phyloP scores from a whole-genome alignment of 2,888 invertebrate species.

The Folsomia manolachei region DNA sequence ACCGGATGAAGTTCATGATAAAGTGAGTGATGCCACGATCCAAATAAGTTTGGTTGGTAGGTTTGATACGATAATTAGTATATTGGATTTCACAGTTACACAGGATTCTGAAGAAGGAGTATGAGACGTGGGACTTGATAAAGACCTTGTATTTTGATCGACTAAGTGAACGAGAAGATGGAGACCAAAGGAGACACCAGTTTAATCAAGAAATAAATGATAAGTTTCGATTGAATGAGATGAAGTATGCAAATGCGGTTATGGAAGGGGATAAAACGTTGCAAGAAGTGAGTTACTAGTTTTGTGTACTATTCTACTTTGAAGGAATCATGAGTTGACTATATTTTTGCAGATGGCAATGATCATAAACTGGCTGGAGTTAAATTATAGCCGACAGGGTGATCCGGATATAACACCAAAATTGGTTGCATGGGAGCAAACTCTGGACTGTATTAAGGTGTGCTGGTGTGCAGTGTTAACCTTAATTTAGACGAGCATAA shows the following conservation, averaged over 20 bases:
- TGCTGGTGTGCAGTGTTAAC: too few relatives aligned
- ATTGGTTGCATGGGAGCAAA: slow-evolving; percentile 46
- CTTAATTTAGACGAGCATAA: too few relatives aligned
- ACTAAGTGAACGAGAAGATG: slow-evolving; percentile 21
- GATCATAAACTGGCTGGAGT: slow-evolving; percentile 45
- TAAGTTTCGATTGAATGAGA: slow-evolving; percentile 39
- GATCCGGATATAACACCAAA: slow-evolving; percentile 39
- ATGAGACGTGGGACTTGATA: slow-evolving; percentile 45
- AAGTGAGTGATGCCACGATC: slow-evolving; percentile 19
- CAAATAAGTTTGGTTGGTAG: neutral
- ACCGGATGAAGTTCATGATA: slow-evolving; percentile 27
- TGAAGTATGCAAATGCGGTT: slow-evolving; percentile 23
- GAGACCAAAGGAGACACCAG: neutral
- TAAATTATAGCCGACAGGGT: slow-evolving; percentile 28
- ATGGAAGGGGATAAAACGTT: slow-evolving; percentile 28
- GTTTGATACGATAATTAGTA: neutral
- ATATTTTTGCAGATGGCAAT: slow-evolving; percentile 27
- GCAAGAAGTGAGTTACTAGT: slow-evolving; percentile 35
- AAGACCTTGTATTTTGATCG: slow-evolving; percentile 30
- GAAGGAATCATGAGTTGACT: neutral
- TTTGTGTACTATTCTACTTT: neutral
- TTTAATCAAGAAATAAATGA: slow-evolving; percentile 22
- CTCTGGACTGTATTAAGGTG: slow-evolving; percentile 42
- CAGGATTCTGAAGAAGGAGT: slow-evolving; percentile 31
- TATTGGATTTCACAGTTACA: too few relatives aligned